phyloP scores from a whole-genome alignment of 2,113 vertebrate species.

The Fregetta grallaria region DNA sequence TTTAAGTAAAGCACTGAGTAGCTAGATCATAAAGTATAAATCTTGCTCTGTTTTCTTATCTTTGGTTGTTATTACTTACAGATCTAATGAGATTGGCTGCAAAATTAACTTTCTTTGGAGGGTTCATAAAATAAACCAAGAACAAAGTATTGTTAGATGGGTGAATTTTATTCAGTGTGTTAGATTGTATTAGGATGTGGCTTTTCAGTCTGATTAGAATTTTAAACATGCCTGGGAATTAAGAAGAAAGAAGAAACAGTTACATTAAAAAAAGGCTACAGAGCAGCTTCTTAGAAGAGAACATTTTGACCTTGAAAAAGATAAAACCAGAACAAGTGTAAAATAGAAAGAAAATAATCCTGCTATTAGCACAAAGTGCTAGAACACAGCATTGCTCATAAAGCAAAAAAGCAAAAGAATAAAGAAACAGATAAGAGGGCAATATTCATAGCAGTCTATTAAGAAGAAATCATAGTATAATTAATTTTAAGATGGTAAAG shows the following conservation, averaged over 20 bases:
- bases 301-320: constrained; percentile 72
- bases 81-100: constrained; percentile 55
- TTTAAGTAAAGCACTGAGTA: neutral
- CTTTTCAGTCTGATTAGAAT: constrained; percentile 64
- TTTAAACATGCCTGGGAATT: constrained; percentile 69
- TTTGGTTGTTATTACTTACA: constrained; percentile 21
- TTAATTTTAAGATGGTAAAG: neutral
- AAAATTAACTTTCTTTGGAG: constrained; percentile 66
- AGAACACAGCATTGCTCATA: neutral
- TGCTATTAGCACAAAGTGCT: neutral
- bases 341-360: constrained; percentile 15
- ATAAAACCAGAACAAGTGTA: constrained; percentile 27
- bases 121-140: constrained; percentile 61
- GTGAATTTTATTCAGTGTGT: constrained; percentile 53
- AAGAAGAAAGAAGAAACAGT: constrained; percentile 46
- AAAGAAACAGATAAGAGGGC: neutral
- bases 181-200: constrained; percentile 27
- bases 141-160: constrained; percentile 50
- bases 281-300: constrained; percentile 20
- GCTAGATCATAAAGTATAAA: neutral
- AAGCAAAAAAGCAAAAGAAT: neutral
- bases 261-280: neutral
- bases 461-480: neutral
- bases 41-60: constrained; percentile 35
- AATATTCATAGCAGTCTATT: neutral